These are phyloP conservation scores for Formica aserva DNA, from an alignment of 2,888 invertebrate genomes.

Conservation along the genomic window DNA sequence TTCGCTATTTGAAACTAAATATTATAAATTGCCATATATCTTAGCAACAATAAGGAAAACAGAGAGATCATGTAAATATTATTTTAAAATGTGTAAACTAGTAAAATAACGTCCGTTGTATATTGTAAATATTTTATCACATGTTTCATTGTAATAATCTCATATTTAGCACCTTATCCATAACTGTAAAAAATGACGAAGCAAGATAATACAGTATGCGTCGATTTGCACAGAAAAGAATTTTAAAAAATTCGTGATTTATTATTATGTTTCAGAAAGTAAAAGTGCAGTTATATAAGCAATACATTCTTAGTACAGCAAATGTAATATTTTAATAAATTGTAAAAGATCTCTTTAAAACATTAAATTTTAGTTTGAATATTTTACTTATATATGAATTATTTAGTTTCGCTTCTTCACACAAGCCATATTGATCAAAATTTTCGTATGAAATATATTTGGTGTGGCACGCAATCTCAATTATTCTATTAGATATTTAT, in stretches of 20 bases:
- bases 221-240: slow-evolving; percentile 1
- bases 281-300: neutral
- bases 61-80: neutral
- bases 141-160: slow-evolving; percentile 31
- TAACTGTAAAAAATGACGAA: slow-evolving; percentile 24
- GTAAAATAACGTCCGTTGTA: slow-evolving; percentile 16
- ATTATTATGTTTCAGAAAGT: neutral
- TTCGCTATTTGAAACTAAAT: slow-evolving; percentile 56
- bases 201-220: slow-evolving; percentile 17
- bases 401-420: slow-evolving; percentile 44
- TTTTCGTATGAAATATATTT: slow-evolving; percentile 34
- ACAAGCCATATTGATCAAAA: slow-evolving; percentile 43
- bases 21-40: neutral
- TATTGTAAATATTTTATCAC: slow-evolving; percentile 11
- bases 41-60: neutral
- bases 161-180: slow-evolving; percentile 5
- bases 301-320: neutral
- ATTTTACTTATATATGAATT: slow-evolving; percentile 34
- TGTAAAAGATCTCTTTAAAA: slow-evolving; percentile 4
- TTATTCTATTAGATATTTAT: slow-evolving; percentile 20
- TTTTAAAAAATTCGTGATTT: slow-evolving; percentile 8
- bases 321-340: slow-evolving; percentile 17
- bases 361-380: neutral
- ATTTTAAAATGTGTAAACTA: slow-evolving; percentile 19
- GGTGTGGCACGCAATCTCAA: slow-evolving; percentile 57